These are phyloP conservation scores for Nymphalis io DNA, from an alignment of 1,140 invertebrate genomes.

Conservation along the genomic window DNA sequence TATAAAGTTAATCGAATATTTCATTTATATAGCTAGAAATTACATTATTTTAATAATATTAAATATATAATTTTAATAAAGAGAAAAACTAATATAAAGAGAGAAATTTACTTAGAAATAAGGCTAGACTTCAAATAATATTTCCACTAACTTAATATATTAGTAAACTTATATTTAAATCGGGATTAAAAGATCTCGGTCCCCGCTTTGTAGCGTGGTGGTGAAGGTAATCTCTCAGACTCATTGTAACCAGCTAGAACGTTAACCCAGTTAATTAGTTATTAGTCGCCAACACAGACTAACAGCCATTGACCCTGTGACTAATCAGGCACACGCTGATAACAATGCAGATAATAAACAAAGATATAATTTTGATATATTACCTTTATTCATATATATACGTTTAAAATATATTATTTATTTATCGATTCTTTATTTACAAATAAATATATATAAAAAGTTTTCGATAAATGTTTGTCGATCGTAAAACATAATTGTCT, in stretches of 20 bases:
- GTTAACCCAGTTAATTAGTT: constrained; percentile 22
- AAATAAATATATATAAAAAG: too few relatives aligned
- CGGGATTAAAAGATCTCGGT: background rate
- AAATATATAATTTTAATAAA: too few relatives aligned
- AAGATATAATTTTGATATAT: background rate
- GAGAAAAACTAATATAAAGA: too few relatives aligned
- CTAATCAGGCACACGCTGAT: constrained; percentile 15
- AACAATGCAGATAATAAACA: background rate
- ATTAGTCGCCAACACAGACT: constrained; percentile 1
- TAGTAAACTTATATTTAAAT: too few relatives aligned
- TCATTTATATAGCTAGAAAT: too few relatives aligned
- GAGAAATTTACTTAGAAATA: too few relatives aligned
- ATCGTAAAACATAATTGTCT: constrained; percentile 7
- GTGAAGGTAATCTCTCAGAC: background rate
- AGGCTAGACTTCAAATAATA: too few relatives aligned
- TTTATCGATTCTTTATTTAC: too few relatives aligned
- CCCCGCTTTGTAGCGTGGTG: background rate
- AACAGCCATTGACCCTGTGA: constrained; percentile 19
- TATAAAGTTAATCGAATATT: too few relatives aligned
- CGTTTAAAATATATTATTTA: too few relatives aligned
- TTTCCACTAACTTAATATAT: too few relatives aligned
- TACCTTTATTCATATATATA: background rate
- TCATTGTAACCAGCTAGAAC: constrained; percentile 3
- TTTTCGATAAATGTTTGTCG: background rate
- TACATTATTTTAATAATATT: too few relatives aligned